Base-by-base conservation (phyloP, 2,113 vertebrate species). In the Scolopax mira region DNA sequence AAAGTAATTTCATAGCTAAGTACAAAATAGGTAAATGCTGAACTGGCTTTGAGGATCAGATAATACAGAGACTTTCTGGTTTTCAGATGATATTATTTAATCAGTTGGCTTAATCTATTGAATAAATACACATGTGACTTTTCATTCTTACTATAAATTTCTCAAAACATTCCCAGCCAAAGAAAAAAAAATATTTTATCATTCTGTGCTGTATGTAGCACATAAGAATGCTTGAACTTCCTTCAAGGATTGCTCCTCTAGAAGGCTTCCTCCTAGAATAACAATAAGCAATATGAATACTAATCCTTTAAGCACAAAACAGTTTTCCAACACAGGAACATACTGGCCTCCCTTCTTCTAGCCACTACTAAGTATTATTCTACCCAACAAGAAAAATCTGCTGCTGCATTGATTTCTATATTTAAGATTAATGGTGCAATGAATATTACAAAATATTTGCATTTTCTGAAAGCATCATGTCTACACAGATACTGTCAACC, bases 101-200 rank as follows among this genome's bases (percentile, higher is more conserved):
- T 31, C 21, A 58, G 14, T 58, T 88, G 39, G 64, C 23, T 79
- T 57, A 64, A 42, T 67, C 28, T 42, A 7, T 35, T 78, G 22
- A 73, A 51, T 69, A 60, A 62, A 37, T 60, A 17, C 23, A 52
- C 24, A 60, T 22, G 23, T 73, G 55, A 69, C 35, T 65, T 78
- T 42, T 57, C 28, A 71, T 66, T 77, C 67, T 13, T 52, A 65
- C 9, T 24, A 44, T 44, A 33, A 31, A n/a, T 49, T 74, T 73
- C 35, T 41, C 33, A 23, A 55, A 74, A 52, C 2, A 0, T 80
- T 72, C 35, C 30, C 13, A 41, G 41, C 41, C 51, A 79, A 75
- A 70, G 61, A 18, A 91, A 95, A 96, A 94, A 89, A 33, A 12
- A 33, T 66, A 88, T 96, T 96, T 97, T 95, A 77, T 79, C 73